These are phyloP conservation scores for Zaprionus inermis DNA, from an alignment of 1,140 invertebrate species.

Conservation along the genomic window DNA sequence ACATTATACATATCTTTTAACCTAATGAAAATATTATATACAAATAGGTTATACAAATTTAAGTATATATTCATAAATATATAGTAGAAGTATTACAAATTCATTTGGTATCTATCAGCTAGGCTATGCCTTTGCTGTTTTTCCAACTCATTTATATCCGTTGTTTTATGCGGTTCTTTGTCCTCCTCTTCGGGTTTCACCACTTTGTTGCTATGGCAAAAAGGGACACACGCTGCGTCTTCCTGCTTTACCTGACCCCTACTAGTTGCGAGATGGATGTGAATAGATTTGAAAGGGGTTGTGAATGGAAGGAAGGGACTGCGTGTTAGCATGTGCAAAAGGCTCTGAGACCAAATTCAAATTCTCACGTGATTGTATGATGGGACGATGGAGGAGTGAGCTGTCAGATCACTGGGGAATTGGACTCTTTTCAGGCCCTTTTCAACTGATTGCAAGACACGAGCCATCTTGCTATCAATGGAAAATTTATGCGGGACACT, in stretches of 20 bases:
- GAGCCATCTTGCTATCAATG: conserved; percentile 56
- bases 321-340: conserved; percentile 39
- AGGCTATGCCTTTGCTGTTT: neutral
- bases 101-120: neutral
- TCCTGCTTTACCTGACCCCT: conserved; percentile 11
- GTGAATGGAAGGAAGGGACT: neutral
- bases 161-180: conserved; percentile 11
- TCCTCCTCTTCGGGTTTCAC: conserved; percentile 32
- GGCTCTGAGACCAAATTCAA: conserved; percentile 50
- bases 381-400: conserved; percentile 44
- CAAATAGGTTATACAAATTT: too few species aligned
- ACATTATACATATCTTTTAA: too few species aligned
- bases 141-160: conserved; percentile 12
- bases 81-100: too few species aligned
- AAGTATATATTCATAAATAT: too few species aligned
- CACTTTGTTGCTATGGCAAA: conserved; percentile 38
- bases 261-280: conserved; percentile 15
- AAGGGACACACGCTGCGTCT: conserved; percentile 34
- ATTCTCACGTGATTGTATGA: conserved; percentile 74
- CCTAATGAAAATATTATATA: too few species aligned
- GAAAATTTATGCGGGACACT: conserved; percentile 62
- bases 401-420: conserved; percentile 52
- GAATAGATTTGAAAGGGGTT: conserved; percentile 16
- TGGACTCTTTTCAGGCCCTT: conserved; percentile 52
- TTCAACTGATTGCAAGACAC: conserved; percentile 70